Evolutionary conservation across 2,797 vertebrate genomes (phyloP).

Genomic region (Chloroceryle amazona): DNA sequence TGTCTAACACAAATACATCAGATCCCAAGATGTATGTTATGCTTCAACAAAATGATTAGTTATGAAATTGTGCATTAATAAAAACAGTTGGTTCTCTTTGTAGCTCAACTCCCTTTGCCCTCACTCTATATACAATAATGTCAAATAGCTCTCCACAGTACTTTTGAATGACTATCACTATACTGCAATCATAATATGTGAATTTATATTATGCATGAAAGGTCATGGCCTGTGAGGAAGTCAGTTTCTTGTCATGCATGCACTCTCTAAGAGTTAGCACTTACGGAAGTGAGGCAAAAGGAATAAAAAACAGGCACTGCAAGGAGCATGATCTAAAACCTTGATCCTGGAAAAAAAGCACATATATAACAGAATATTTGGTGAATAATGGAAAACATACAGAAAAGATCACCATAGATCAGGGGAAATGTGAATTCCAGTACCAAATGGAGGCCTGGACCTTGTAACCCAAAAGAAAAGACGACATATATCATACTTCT

Average conservation of each 20-base stretch:
- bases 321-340: background rate
- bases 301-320: background rate
- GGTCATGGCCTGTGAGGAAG: conserved; percentile 7
- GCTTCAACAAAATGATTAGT: conserved; percentile 29
- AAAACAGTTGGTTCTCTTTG: conserved; percentile 71
- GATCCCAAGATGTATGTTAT: conserved; percentile 43
- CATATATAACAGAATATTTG: background rate
- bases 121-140: conserved; percentile 56
- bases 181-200: conserved; percentile 45
- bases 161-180: conserved; percentile 18
- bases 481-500: background rate
- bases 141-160: conserved; percentile 55
- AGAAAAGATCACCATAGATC: background rate
- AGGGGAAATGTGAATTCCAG: background rate
- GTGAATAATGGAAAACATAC: background rate
- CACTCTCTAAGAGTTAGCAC: background rate
- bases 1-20: conserved; percentile 62
- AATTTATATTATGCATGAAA: conserved; percentile 66
- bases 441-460: background rate
- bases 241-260: conserved; percentile 38
- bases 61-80: conserved; percentile 71
- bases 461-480: background rate
- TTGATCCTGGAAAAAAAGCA: background rate
- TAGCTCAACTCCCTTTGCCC: conserved; percentile 60
- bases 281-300: background rate